Conservation (phyloP, 2,888 invertebrate species). For the Euzetes globulus region DNA sequence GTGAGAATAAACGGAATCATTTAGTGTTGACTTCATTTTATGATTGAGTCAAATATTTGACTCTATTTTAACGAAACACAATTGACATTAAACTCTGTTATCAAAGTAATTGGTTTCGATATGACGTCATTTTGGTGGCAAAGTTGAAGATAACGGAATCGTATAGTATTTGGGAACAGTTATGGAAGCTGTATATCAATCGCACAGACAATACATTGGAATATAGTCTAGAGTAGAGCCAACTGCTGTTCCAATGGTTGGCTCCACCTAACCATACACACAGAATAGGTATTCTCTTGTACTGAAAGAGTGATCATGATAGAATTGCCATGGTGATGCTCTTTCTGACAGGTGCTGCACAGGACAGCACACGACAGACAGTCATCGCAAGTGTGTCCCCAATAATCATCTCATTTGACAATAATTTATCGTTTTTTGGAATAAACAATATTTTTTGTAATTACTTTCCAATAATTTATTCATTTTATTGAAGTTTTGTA, state of each 20-base stretch:
- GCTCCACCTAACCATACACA: conserved; percentile 15
- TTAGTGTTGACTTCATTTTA: not conserved
- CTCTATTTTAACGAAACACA: not conserved
- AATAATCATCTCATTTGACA: not conserved
- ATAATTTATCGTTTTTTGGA: not conserved
- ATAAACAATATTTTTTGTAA: too few relatives aligned
- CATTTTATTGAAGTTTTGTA: not conserved
- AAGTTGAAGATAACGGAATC: conserved; percentile 15
- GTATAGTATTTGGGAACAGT: not conserved
- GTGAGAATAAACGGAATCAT: too few relatives aligned
- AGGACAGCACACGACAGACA: too few relatives aligned
- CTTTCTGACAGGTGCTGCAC: conserved; percentile 4
- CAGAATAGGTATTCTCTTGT: not conserved
- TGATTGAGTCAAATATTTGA: not conserved
- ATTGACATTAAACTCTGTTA: not conserved
- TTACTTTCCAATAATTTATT: not conserved
- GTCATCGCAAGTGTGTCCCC: too few relatives aligned
- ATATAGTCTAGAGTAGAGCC: not conserved
- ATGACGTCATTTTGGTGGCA: conserved; percentile 28
- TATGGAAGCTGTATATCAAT: conserved; percentile 14
- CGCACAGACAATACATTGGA: not conserved
- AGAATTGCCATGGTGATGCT: not conserved
- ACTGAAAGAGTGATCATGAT: not conserved
- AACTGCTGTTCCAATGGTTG: not conserved
- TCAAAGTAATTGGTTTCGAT: conserved; percentile 21